Base-by-base conservation (phyloP, 1,140 invertebrate species). In the Hirudo medicinalis region DNA sequence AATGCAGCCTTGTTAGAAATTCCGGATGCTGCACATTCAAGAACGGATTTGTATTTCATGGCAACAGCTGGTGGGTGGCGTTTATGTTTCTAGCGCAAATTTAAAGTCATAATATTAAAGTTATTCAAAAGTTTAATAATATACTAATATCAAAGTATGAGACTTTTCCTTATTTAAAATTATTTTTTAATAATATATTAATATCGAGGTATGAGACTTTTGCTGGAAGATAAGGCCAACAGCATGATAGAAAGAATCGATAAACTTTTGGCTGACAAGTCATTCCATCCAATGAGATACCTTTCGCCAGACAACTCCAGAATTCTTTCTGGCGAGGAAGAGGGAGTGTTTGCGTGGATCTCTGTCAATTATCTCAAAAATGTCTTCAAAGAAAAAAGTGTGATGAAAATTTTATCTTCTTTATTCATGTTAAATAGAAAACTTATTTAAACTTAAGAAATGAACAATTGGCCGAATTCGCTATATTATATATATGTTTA, bases 271-370 rank as follows among this genome's bases (percentile, higher is more conserved):
- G n/a, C 27, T 2, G 36, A 72, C 49, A 69, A 72, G 20, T 13
- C 53, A 19, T 15, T 49, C 20, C 32, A 69, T 69, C 71, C 60
- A 17, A 68, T 72, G 53, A 40, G 15, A 3, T 72, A 55, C 22
- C 32, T 55, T 15, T 13, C 71, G 22, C 70, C 40, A 20, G 40
- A 66, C 19, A 32, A 72, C n/a, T 40, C 71, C 3, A 15, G 73
- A 27, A 69, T 72, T 32, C 57, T 74, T 11, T 74, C 71, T 25
- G 69, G 72, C 20, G 66, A 71, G 68, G 57, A 71, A 25, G 66
- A 71, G 76, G 85, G 81, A 2, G 76, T 83, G 0, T 82, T 77
- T 74, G 83, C 82, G 29, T 86, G 85, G 85, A 80, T 85, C 17
- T 79, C 83, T 4, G 77, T 78, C 40, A 86, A 86, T 74, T 85